Conservation (phyloP, 2,797 vertebrate species). For the Otolemur crassicaudatus region DNA sequence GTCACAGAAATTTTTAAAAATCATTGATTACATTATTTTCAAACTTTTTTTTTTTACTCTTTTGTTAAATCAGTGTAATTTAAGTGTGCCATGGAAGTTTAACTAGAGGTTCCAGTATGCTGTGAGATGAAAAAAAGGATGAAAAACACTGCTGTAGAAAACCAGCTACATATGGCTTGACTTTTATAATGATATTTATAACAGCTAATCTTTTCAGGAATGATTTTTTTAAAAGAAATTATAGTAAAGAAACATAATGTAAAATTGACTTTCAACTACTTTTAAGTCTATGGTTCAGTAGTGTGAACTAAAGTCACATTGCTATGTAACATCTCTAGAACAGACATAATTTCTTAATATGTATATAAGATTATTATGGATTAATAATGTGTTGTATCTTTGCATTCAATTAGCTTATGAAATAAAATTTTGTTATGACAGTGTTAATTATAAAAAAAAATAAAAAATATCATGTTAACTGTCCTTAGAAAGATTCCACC, state of each 20-base stretch:
- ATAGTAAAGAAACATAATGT: background rate
- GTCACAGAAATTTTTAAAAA: too few relatives aligned
- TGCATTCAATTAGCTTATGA: background rate
- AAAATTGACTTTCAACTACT: background rate
- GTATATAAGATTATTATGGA: background rate
- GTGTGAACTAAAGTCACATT: background rate
- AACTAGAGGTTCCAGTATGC: too few relatives aligned
- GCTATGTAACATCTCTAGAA: background rate
- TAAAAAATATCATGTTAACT: background rate
- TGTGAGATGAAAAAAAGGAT: too few relatives aligned
- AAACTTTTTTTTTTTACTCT: too few relatives aligned
- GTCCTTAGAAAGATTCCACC: background rate
- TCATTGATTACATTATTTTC: too few relatives aligned
- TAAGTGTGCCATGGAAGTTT: too few relatives aligned
- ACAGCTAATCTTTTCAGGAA: background rate
- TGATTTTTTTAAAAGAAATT: background rate
- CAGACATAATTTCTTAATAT: background rate
- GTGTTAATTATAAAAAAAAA: background rate
- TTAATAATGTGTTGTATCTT: background rate
- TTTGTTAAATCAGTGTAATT: too few relatives aligned
- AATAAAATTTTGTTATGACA: constrained; percentile 30
- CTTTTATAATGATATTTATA: background rate
- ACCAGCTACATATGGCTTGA: background rate
- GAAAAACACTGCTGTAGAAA: background rate
- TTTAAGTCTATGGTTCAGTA: background rate